Base-by-base conservation (phyloP, 2,113 vertebrate species). In the Pyxicephalus adspersus region DNA sequence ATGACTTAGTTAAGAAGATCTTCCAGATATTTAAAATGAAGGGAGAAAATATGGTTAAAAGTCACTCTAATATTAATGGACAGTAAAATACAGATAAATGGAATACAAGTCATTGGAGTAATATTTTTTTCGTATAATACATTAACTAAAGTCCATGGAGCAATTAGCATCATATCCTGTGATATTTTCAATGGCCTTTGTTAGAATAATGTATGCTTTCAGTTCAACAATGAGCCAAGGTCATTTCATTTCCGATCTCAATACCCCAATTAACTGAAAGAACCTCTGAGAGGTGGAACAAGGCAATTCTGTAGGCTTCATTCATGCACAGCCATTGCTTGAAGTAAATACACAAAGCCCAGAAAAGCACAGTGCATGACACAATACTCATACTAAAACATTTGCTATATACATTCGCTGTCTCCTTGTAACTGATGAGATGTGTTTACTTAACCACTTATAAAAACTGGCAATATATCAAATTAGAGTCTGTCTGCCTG, bases 401-500 rank as follows among this genome's bases (percentile, higher is more conserved):
- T 13, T 16, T 17, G 52, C 22, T 57, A 23, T 73, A 50, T 57
- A 55, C 29, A 26, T 64, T 63, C 52, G 18, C 13, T 19, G 18
- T 61, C 25, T 65, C 45, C 3, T 5, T 23, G 28, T 81, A 52
- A 65, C 16, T n/a, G 51, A 18, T n/a, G 50, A 23, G 60, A 61
- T 17, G 50, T 26, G 25, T 57, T 65, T 58, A 64, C 67, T 29
- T 26, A 25, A 19, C 26, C 50, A 26, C 38, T 54, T 55, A 66
- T 22, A 58, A 82, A 82, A 26, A 26, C 34, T 64, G 45, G 23
- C 60, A 52, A 25, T 52, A 18, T 18, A 58, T 73, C 67, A 29
- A 28, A 81, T 81, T 81, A 81, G 68, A 81, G 65, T 65, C n/a
- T 50, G 74, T 28, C 60, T 25, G 60, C n/a, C 79, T 74, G 65